Conservation (phyloP, 2,888 invertebrate genomes). For the Colletes collaris region DNA sequence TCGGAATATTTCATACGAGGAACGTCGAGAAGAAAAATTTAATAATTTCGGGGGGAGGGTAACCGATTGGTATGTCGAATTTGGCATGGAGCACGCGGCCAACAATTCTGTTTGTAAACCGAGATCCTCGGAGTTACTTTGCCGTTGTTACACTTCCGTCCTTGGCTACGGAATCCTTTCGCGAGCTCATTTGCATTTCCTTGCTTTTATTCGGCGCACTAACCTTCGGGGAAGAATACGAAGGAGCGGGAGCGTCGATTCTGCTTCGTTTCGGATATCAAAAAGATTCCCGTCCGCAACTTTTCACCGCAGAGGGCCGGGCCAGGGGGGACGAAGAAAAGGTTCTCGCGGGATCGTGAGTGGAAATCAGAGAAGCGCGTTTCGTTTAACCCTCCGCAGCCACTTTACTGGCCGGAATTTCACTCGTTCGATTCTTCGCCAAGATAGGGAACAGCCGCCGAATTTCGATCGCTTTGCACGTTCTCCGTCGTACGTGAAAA, state of each 20-base stretch:
- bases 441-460: not conserved
- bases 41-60: too few species aligned
- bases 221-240: not conserved
- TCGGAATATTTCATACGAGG: too few species aligned
- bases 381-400: constrained; percentile 5
- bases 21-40: too few species aligned
- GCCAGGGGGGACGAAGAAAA: constrained; percentile 2
- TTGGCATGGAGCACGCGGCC: constrained; percentile 6
- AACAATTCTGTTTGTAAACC: constrained; percentile 6
- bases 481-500: too few species aligned
- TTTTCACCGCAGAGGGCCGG: not conserved
- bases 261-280: constrained; percentile 3
- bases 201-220: constrained; percentile 6
- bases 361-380: constrained; percentile 23
- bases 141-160: constrained; percentile 12
- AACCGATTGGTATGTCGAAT: not conserved
- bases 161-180: constrained; percentile 12
- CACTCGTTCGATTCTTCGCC: constrained; percentile 13
- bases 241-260: constrained; percentile 4
- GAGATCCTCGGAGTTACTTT: not conserved
- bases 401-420: not conserved
- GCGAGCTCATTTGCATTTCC: constrained; percentile 16
- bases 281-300: constrained; percentile 15
- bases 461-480: too few species aligned
- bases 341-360: constrained; percentile 22